Percentiles rank a stretch among this genome's conserved stretches.
phyloP scores from a whole-genome alignment of 2,797 vertebrate species.

The Chromobotia macracanthus region DNA sequence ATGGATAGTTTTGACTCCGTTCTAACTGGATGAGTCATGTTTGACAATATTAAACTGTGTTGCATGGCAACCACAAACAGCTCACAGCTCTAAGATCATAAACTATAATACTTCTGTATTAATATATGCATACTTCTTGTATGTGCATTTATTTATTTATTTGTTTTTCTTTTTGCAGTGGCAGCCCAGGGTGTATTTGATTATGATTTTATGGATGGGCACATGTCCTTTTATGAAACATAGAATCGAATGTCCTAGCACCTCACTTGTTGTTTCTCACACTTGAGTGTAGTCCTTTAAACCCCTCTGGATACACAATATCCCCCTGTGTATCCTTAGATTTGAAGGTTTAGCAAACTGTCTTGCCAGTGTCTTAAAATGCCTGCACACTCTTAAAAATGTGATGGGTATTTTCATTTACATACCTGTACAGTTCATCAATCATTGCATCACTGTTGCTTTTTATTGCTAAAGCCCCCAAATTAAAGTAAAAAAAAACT shows the following conservation, averaged over 20 bases:
- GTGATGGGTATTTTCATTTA: not conserved
- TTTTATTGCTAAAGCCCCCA: not conserved
- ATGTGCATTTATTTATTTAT: not conserved
- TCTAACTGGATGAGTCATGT: not conserved
- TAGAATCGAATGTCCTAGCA: not conserved
- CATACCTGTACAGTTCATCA: not conserved
- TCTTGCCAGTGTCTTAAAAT: no score
- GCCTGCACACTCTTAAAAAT: no score
- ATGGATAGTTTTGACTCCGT: not conserved
- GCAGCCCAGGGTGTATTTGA: not conserved
- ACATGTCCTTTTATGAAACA: not conserved
- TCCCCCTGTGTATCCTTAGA: not conserved
- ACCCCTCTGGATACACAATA: not conserved
- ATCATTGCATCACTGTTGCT: not conserved
- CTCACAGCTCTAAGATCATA: not conserved
- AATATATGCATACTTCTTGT: not conserved
- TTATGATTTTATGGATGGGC: not conserved
- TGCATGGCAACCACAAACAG: not conserved
- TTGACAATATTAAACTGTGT: not conserved
- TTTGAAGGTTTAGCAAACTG: not conserved
- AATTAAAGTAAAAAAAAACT: not conserved
- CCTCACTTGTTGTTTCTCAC: slow-evolving; percentile 2
- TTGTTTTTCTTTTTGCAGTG: not conserved
- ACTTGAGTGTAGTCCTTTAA: not conserved
- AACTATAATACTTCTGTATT: not conserved